phyloP scores from a whole-genome alignment of 2,888 invertebrate genomes.

The Minunthozetes semirufus region DNA sequence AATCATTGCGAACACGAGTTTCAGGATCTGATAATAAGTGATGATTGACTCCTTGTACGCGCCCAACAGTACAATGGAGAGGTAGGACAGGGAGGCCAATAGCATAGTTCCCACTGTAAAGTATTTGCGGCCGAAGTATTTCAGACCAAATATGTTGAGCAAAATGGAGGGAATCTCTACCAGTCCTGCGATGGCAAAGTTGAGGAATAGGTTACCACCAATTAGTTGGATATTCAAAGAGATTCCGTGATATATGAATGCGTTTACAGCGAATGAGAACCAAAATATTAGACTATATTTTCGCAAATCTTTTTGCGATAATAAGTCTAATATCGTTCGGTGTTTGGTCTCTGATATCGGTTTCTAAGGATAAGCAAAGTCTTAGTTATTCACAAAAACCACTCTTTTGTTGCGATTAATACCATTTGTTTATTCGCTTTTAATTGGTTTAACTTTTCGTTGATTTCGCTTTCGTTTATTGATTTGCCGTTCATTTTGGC shows the following conservation, averaged over 20 bases:
- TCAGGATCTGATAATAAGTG: neutral
- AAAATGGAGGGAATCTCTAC: conserved; percentile 69
- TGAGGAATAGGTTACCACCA: conserved; percentile 70
- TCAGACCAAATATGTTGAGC: conserved; percentile 26
- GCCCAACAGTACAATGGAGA: neutral
- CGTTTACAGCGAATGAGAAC: conserved; percentile 63
- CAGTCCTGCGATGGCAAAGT: conserved; percentile 67
- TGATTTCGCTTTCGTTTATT: neutral
- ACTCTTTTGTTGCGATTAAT: neutral
- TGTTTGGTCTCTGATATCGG: neutral
- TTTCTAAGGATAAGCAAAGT: neutral
- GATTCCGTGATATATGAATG: conserved; percentile 74
- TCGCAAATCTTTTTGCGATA: conserved; percentile 5
- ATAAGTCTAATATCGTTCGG: conserved; percentile 10
- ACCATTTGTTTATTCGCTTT: neutral
- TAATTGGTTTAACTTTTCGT: neutral
- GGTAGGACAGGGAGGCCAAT: neutral
- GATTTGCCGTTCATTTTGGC: conserved; percentile 16
- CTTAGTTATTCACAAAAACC: neutral
- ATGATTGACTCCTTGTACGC: neutral
- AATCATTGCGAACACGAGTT: conserved; percentile 23
- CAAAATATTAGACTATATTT: conserved; percentile 33
- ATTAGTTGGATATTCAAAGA: conserved; percentile 71
- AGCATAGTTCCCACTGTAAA: conserved; percentile 18
- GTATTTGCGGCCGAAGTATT: conserved; percentile 24